A percentile compares a stretch with the other conserved stretches of the same genome.
These are phyloP conservation scores for Synanthedon vespiformis DNA, from an alignment of 2,888 invertebrate species.

Conservation along the genomic window DNA sequence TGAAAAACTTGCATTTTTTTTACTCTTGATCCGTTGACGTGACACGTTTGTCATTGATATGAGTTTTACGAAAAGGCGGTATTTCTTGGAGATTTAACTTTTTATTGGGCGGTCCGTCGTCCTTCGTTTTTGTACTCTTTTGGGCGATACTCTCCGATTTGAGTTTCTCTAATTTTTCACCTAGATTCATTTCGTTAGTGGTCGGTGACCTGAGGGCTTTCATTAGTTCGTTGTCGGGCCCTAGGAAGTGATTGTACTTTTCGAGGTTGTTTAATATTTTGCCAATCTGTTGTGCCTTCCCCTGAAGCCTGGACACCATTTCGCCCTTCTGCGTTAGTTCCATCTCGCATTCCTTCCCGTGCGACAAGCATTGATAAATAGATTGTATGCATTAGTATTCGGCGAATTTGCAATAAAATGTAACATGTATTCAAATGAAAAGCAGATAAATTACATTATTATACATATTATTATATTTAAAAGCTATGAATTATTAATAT, in stretches of 20 bases:
- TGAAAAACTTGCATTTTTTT: not conserved
- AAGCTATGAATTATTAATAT: no score
- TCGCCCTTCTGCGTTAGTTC: conserved; percentile 96
- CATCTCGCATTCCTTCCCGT: conserved; percentile 89
- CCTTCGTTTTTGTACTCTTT: conserved; percentile 59
- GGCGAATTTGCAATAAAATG: not conserved
- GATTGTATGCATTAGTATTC: conserved; percentile 54
- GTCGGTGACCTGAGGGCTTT: conserved; percentile 63
- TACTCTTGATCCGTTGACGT: conserved; percentile 13
- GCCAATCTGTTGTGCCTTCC: conserved; percentile 95
- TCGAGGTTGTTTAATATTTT: conserved; percentile 92
- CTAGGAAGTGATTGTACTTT: conserved; percentile 83
- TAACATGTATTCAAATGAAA: no score
- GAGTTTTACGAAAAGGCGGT: conserved; percentile 58
- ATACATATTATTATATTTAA: no score
- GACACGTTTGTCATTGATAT: conserved; percentile 32
- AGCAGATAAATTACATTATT: no score
- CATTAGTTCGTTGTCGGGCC: conserved; percentile 68
- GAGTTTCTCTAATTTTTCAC: conserved; percentile 47
- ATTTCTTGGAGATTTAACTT: conserved; percentile 65
- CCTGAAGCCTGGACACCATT: conserved; percentile 94
- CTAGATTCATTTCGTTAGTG: conserved; percentile 43
- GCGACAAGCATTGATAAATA: conserved; percentile 56
- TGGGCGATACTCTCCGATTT: conserved; percentile 51
- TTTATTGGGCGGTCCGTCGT: conserved; percentile 70